These are phyloP conservation scores for Dynastes maya DNA, from an alignment of 2,888 invertebrate species.

Conservation along the genomic window DNA sequence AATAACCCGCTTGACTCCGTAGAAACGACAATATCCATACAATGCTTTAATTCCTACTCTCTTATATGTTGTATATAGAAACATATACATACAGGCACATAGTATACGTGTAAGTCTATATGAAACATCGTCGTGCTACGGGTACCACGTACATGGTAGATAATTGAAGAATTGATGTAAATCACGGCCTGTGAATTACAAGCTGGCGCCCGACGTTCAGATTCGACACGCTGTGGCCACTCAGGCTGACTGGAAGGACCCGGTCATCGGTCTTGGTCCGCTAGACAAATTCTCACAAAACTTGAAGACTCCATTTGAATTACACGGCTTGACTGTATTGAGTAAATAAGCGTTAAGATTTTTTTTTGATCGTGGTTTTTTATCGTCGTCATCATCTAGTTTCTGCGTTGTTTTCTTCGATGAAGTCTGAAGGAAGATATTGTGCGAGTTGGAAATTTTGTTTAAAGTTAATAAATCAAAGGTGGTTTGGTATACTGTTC, in stretches of 20 bases:
- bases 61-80: no score
- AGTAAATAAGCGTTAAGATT: neutral
- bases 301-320: slow-evolving; percentile 48
- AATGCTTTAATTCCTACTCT: no score
- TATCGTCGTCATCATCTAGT: no score
- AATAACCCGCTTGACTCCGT: no score
- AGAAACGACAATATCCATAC: no score
- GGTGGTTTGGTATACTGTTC: no score
- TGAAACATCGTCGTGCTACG: neutral
- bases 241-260: neutral
- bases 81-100: no score
- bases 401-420: neutral
- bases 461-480: no score
- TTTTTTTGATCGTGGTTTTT: neutral
- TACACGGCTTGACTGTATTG: slow-evolving; percentile 8
- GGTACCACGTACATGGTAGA: neutral
- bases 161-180: slow-evolving; percentile 45
- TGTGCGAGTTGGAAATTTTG: no score
- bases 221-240: slow-evolving; percentile 47
- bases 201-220: slow-evolving; percentile 49
- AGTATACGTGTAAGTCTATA: no score
- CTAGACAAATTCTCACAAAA: slow-evolving; percentile 50
- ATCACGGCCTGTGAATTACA: slow-evolving; percentile 49
- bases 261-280: slow-evolving; percentile 42
- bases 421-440: neutral